Evolutionary conservation across 30 jellyfish, hydroid and myxozoan species (phyloP).

Genomic region (Rhopilema esculentum): DNA sequence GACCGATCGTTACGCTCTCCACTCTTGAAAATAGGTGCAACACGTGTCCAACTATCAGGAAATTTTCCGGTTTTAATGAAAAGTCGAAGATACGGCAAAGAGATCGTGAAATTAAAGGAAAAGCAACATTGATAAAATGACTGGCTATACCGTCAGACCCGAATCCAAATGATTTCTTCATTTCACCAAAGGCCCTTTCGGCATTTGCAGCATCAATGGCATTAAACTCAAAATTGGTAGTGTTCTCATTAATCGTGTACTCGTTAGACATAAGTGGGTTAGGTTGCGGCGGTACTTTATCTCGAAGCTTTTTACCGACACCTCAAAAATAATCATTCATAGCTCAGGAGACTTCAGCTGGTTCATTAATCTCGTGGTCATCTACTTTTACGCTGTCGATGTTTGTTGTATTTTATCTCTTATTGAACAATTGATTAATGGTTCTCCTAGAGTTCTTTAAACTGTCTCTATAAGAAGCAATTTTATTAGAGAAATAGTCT

Average conservation of each 20-base stretch:
- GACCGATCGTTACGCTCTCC: constrained; percentile 18
- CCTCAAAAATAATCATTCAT: constrained; percentile 35
- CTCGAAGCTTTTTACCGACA: constrained; percentile 21
- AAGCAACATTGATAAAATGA: constrained; percentile 23
- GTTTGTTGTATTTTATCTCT: constrained; percentile 6
- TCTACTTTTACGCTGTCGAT: constrained; percentile 17
- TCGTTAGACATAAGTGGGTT: constrained; percentile 40
- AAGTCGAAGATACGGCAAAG: constrained; percentile 3
- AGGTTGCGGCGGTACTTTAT: constrained; percentile 27
- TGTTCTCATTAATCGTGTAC: neutral
- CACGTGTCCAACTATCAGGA: neutral
- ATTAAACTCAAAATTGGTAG: constrained; percentile 7
- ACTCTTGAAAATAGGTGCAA: constrained; percentile 9
- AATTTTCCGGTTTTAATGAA: neutral
- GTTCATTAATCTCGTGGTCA: neutral
- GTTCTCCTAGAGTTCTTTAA: constrained; percentile 18
- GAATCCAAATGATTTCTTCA: constrained; percentile 31
- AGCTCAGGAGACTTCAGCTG: constrained; percentile 12
- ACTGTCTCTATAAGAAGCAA: neutral
- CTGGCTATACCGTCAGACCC: constrained; percentile 41
- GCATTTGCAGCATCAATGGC: constrained; percentile 37
- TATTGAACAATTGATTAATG: constrained; percentile 7
- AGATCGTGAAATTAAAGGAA: constrained; percentile 3
- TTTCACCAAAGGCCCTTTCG: constrained; percentile 16
- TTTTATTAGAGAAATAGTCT: constrained; percentile 15